A percentile compares a stretch with the other conserved stretches of the same genome.
Evolutionary conservation across 2,888 invertebrate genomes (phyloP).

Genomic region (Lepidochitona cinerea): DNA sequence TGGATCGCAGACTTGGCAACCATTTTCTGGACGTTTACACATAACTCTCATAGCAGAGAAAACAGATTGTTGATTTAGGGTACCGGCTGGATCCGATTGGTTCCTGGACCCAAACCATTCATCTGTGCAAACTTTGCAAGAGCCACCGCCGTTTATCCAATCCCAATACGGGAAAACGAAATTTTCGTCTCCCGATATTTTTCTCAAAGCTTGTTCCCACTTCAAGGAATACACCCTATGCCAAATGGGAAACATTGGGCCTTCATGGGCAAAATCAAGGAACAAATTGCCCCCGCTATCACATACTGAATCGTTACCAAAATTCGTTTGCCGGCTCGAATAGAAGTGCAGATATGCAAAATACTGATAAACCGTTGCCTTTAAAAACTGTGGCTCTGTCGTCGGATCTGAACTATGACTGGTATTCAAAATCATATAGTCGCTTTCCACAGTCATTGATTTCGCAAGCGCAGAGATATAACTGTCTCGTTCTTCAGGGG

Average conservation of each 20-base stretch:
- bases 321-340: constrained; percentile 3
- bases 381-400: not conserved
- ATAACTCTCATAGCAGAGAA: not conserved
- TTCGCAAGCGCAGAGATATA: not conserved
- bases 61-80: not conserved
- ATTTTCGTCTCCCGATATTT: not conserved
- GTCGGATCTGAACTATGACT: not conserved
- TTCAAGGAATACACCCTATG: not conserved
- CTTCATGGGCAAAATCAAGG: constrained; percentile 6
- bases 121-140: constrained; percentile 7
- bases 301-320: not conserved
- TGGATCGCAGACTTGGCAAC: constrained; percentile 4
- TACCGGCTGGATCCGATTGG: not conserved
- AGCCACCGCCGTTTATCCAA: constrained; percentile 10
- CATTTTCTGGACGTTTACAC: not conserved
- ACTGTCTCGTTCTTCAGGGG: not conserved
- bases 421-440: constrained; percentile 18
- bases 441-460: not conserved
- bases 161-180: constrained; percentile 22
- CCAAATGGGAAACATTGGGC: not conserved
- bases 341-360: constrained; percentile 14
- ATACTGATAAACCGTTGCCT: constrained; percentile 10
- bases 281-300: not conserved
- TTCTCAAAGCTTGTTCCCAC: not conserved
- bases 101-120: not conserved